Conservation (phyloP, 2,113 vertebrate species). For the Benitochromis conjunctus region DNA sequence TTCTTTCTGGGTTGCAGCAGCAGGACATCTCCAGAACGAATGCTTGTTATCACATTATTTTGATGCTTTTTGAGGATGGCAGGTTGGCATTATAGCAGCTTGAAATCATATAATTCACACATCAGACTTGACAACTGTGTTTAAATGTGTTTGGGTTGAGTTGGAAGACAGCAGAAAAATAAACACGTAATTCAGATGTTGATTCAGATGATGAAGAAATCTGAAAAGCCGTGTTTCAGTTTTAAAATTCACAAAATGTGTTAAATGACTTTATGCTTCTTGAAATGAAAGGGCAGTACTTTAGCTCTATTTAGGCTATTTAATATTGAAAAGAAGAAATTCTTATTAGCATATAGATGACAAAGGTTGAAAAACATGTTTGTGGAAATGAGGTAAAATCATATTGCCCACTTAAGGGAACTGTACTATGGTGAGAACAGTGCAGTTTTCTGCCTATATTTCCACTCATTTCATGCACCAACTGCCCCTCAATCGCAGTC, state of each 20-base stretch:
- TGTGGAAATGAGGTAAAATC: neutral
- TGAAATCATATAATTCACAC: neutral
- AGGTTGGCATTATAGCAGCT: neutral
- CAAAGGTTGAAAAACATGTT: neutral
- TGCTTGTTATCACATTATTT: slow-evolving; percentile 8
- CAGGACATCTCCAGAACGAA: slow-evolving; percentile 12
- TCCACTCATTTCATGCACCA: neutral
- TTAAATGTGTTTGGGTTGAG: neutral
- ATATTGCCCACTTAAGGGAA: neutral
- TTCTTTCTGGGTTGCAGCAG: slow-evolving; percentile 1
- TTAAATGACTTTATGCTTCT: neutral
- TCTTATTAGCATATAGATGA: neutral
- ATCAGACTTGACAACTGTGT: neutral
- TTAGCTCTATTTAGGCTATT: neutral
- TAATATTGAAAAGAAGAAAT: neutral
- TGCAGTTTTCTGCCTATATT: neutral
- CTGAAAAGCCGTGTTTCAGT: neutral
- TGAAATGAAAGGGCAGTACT: neutral
- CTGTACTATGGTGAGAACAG: neutral
- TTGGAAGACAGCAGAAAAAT: neutral
- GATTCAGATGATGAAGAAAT: neutral
- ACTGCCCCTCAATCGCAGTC: neutral
- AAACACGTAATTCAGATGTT: neutral
- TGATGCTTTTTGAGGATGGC: neutral
- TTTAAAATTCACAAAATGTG: neutral